Evolutionary conservation across 2,888 invertebrate species (phyloP), one percentile per base, ranked within the genome.

Genomic region (Acleris literana): DNA sequence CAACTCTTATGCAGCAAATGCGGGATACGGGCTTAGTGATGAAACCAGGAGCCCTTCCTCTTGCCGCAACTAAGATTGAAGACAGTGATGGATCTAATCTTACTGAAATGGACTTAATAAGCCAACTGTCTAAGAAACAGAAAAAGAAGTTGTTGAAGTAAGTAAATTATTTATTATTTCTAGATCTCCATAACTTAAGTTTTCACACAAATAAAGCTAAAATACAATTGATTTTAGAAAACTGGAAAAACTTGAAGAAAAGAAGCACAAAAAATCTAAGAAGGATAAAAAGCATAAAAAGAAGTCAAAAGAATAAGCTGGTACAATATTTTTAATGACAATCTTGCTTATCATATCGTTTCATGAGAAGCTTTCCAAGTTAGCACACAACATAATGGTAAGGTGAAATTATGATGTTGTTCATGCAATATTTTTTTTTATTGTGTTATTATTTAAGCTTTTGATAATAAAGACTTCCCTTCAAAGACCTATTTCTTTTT

Each of bases 71-170:
- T 84, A 95, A 81, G 90, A 94, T 84, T 90, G 96, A 83, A 84
- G 96, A 81, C 78, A 94, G 72, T 92, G 95, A 82, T 88, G 94
- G 76, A 80, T 89, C 86, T 79, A 93, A 74, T 67, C 89, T 93
- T 67, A 94, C 95, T n/a, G 96, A 96, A 88, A 92, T 95, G 20
- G 95, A 96, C 68, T 96, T 98, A 73, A 91, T 99, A 6, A 97
- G 97, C 82, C 96, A 97, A 1, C 87, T 99, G 17, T 95, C 96
- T 5, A 96, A 95, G 70, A 97, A 97, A 77, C 97, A 99, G 81
- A 99, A 99, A 86, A 95, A 97, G 76, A 97, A 97, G 79, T 87
- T 99, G 18, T 90, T 99, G n/a, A 98, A 96, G 96, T 96, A 93
- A 89, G 90, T 79, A 55, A 20, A 20, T 52, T 33, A 66, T 17